Conservation (phyloP, 30 jellyfish, hydroid and myxozoan genomes). For the Aurelia aurita complex sp. Pacific region DNA sequence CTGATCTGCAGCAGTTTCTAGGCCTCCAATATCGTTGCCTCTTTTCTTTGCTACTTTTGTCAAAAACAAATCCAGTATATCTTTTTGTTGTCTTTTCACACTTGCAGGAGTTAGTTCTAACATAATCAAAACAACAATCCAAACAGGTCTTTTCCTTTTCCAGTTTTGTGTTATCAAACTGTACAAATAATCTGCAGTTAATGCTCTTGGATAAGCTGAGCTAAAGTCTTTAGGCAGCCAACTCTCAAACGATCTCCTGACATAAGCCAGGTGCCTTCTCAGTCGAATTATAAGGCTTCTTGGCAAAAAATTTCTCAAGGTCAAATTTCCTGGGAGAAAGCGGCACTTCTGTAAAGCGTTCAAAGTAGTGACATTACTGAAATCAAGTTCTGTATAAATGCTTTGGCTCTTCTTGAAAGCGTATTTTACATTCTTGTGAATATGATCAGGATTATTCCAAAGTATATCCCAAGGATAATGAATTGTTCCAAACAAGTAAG, state of each 20-base stretch:
- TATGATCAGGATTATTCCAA: constrained; percentile 73
- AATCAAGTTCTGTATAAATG: constrained; percentile 72
- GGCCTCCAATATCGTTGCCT: constrained; percentile 59
- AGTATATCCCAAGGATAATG: constrained; percentile 80
- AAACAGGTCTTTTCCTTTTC: constrained; percentile 72
- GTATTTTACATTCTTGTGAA: constrained; percentile 77
- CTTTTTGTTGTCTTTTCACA: constrained; percentile 58
- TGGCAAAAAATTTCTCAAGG: constrained; percentile 67
- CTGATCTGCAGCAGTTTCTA: constrained; percentile 78
- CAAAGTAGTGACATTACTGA: constrained; percentile 62
- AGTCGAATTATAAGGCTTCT: constrained; percentile 44
- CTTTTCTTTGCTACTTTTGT: constrained; percentile 52
- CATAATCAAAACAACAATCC: constrained; percentile 85
- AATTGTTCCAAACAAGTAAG: constrained; percentile 83
- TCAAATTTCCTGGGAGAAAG: constrained; percentile 68
- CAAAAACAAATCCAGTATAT: constrained; percentile 54
- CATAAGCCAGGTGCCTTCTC: constrained; percentile 62
- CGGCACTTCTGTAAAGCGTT: constrained; percentile 70
- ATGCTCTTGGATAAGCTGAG: constrained; percentile 35
- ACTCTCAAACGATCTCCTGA: constrained; percentile 55
- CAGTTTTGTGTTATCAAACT: constrained; percentile 68
- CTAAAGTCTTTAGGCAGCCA: constrained; percentile 66
- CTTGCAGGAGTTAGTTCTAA: constrained; percentile 68
- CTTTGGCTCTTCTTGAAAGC: constrained; percentile 66
- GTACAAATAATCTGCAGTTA: constrained; percentile 58